These are phyloP conservation scores for Strigops habroptila DNA, from an alignment of 2,113 vertebrate genomes.

Conservation along the genomic window DNA sequence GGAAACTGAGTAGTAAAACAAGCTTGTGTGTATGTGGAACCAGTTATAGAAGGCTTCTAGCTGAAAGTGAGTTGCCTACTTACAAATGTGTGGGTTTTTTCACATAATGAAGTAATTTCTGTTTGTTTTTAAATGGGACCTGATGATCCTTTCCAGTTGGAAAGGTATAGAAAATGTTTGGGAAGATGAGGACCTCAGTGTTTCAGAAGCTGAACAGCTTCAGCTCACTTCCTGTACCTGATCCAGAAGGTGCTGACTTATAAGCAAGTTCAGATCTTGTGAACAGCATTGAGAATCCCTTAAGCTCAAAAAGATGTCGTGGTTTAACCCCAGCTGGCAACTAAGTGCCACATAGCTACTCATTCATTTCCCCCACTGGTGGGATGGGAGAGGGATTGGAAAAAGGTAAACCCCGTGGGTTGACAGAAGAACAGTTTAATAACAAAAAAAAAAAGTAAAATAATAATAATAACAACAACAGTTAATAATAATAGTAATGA, in stretches of 20 bases:
- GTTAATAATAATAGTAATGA: not conserved
- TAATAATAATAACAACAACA: not conserved
- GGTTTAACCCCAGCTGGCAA: not conserved
- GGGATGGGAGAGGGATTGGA: not conserved
- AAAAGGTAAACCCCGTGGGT: not conserved
- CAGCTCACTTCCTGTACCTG: not conserved
- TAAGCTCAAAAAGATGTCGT: not conserved
- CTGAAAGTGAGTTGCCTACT: not conserved
- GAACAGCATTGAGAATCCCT: not conserved
- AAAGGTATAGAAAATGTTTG: not conserved
- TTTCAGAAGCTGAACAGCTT: not conserved
- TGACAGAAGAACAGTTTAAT: not conserved
- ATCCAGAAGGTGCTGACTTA: not conserved
- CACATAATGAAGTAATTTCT: not conserved
- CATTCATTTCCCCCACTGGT: not conserved
- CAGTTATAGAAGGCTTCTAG: not conserved
- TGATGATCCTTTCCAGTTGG: not conserved
- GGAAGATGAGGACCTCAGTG: not conserved
- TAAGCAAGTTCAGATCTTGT: not conserved
- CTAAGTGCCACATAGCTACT: not conserved
- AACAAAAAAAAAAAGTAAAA: not conserved
- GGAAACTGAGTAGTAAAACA: constrained; percentile 27
- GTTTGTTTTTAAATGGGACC: not conserved
- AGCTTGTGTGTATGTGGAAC: not conserved
- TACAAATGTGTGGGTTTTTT: not conserved